Base-by-base conservation (phyloP, 2,113 vertebrate genomes). In the Leiothrix lutea region DNA sequence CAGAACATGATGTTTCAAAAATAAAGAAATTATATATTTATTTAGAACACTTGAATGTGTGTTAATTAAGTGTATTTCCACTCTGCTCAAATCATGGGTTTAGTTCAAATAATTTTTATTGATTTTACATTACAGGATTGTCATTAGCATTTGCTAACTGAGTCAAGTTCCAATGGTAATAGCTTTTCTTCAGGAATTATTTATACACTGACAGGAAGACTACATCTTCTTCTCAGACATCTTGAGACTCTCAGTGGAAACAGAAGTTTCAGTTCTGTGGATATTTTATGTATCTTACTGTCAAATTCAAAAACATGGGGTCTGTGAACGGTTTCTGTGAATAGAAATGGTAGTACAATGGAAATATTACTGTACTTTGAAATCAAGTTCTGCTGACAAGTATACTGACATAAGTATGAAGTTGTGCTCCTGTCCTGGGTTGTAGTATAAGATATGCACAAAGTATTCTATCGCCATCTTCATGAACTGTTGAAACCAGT, bases 1-100 rank as follows among this genome's bases (percentile, higher is more conserved):
- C 51, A 88, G 92, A 96, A 95, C 74, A 85, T 16, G 38, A 40
- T 92, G 81, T 95, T 94, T 92, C 79, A 77, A 94, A 96, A 92
- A 75, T 57, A 87, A 92, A 90, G 26, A 94, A 65, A 88, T 42
- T 71, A 26, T 71, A 18, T 47, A 90, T 86, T 92, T 86, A 38
- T 95, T 82, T 77, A 73, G 71, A 90, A 86, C 56, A 94, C 58
- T n/a, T 42, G 36, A 80, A 88, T 90, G 38, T 2, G 19, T 94
- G 69, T 60, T 95, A 96, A 97, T 95, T 88, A 89, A 91, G 57
- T 67, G 36, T 72, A 83, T 93, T 86, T 93, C 74, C 54, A 92
- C 38, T 84, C 62, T 77, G 54, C 51, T 90, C 23, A 87, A 94
- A 89, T 87, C 45, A 87, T 50, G 65, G 53, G 14, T 57, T 82